These are phyloP conservation scores for Sigmodon hispidus DNA, from an alignment of 2,113 vertebrate genomes.

Conservation along the genomic window DNA sequence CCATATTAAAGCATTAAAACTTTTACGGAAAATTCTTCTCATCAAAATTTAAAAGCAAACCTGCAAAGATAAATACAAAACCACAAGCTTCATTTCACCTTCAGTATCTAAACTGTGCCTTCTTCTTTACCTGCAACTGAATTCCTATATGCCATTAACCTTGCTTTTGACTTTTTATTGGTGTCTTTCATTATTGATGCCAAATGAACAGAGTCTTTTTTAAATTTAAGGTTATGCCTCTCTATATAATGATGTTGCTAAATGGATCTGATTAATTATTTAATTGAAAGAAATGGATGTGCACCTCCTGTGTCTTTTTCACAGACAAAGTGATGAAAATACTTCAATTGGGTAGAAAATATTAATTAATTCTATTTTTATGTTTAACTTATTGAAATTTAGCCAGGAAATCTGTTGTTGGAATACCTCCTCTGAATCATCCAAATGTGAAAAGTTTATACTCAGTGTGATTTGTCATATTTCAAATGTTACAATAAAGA, in stretches of 20 bases:
- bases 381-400: constrained; percentile 4
- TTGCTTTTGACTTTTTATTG: constrained; percentile 12
- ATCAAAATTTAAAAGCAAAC: constrained; percentile 53
- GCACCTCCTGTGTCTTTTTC: background rate
- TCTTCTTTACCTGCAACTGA: background rate
- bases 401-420: background rate
- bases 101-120: background rate
- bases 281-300: constrained; percentile 1
- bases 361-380: background rate
- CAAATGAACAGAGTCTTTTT: background rate
- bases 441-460: constrained; percentile 38
- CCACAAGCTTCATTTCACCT: background rate
- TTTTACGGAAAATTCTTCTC: constrained; percentile 17
- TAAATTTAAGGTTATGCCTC: background rate
- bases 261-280: background rate
- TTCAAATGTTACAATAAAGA: background rate
- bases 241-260: background rate
- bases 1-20: constrained; percentile 53
- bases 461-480: background rate
- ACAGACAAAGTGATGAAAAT: background rate
- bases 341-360: constrained; percentile 14
- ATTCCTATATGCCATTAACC: background rate
- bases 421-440: background rate
- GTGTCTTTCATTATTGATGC: background rate
- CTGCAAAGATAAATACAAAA: constrained; percentile 42